Conservation (phyloP, 2,113 vertebrate genomes). For the Siniperca knerii region DNA sequence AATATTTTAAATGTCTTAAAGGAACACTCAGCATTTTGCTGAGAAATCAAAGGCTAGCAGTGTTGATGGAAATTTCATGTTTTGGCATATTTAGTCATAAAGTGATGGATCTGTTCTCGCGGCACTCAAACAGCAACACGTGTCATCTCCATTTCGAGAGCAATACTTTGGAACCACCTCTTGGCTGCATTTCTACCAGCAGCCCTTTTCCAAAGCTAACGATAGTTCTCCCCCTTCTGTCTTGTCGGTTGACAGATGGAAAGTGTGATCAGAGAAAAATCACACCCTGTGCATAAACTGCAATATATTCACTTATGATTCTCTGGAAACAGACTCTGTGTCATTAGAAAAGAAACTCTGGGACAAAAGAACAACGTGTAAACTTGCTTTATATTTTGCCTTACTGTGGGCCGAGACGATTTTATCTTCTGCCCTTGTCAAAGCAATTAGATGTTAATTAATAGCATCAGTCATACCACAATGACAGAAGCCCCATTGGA, state of each 20-base stretch:
- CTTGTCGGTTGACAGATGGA: slow-evolving; percentile 48
- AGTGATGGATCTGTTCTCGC: slow-evolving; percentile 20
- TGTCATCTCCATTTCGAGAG: slow-evolving; percentile 10
- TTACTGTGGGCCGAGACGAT: neutral
- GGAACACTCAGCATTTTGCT: neutral
- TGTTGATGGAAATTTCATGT: slow-evolving; percentile 2
- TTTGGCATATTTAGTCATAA: neutral
- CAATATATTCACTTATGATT: slow-evolving; percentile 31
- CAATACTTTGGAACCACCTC: slow-evolving; percentile 20
- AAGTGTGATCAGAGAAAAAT: slow-evolving; percentile 66
- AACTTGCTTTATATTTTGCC: slow-evolving; percentile 21
- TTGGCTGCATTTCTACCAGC: slow-evolving; percentile 26
- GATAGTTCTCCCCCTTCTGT: slow-evolving; percentile 44
- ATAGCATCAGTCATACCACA: slow-evolving; percentile 13
- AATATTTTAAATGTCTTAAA: neutral
- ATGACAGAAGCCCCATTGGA: neutral
- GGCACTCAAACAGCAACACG: slow-evolving; percentile 1
- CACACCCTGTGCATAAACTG: slow-evolving; percentile 33
- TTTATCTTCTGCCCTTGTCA: slow-evolving; percentile 6
- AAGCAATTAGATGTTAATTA: slow-evolving; percentile 20
- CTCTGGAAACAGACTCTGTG: slow-evolving; percentile 38
- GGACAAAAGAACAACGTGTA: neutral
- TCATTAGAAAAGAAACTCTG: slow-evolving; percentile 1
- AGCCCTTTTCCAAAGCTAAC: slow-evolving; percentile 23
- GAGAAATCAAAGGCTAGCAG: neutral